Base-by-base conservation (phyloP, 2,113 vertebrate species). In the Cynopterus brachyotis region DNA sequence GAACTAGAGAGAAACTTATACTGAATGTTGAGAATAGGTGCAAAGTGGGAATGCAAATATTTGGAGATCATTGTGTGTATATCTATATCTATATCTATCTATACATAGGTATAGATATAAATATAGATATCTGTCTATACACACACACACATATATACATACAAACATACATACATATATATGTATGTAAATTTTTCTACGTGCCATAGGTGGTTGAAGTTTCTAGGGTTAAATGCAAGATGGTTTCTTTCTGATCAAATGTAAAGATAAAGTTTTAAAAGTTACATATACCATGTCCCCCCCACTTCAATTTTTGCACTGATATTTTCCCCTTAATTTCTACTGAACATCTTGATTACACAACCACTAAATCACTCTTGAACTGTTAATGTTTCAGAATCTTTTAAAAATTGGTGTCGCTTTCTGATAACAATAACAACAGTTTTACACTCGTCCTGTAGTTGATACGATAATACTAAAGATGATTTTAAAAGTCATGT, bases 231-330 rank as follows among this genome's bases (percentile, higher is more conserved):
- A 89, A 94, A 66, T 45, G 22, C 28, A 84, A 94, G 22, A 13
- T 59, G 22, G 32, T 45, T 92, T 89, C 60, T 92, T 89, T 95
- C 70, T 97, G 22, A 67, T 59, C 28, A 80, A 40, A 78, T n/a
- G 11, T 26, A 78, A 30, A 1, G 26, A 10, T 22, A 78, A 0
- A 64, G 15, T 86, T 94, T 92, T 42, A 45, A 22, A 94, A 87
- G 85, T 47, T 47, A 94, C 6, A 64, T 55, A 47, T 50, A 28
- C 5, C 62, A 73, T 69, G 83, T 82, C 42, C 8, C 16, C 3
- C 2, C 24, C 6, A 20, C 12, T 80, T 60, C 72, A 20, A 57
- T 32, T 87, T 79, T 81, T 57, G 19, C 28, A 87, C 15, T 85
- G 30, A 45, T 20, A 13, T 89, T 66, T 66, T 50, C 6, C 9